Percentiles rank a stretch among this genome's conserved stretches.
phyloP scores from a whole-genome alignment of 2,113 vertebrate genomes.

The Elanus axillaris region DNA sequence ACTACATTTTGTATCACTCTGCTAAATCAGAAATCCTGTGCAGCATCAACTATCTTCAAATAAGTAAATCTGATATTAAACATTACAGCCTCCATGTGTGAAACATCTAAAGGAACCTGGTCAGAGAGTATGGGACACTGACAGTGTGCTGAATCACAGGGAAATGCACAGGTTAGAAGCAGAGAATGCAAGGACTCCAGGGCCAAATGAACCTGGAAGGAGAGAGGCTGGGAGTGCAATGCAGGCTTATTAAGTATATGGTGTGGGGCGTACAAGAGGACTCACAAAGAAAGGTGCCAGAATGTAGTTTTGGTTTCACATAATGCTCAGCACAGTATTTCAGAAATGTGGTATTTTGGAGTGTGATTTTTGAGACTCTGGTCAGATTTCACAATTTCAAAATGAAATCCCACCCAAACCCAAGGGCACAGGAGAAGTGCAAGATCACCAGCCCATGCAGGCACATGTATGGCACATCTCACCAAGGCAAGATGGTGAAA shows the following conservation, averaged over 20 bases:
- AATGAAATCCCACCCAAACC: not conserved
- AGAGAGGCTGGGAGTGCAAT: not conserved
- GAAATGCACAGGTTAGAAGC: not conserved
- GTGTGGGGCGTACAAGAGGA: not conserved
- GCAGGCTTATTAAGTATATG: not conserved
- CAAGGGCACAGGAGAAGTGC: not conserved
- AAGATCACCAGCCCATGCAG: not conserved
- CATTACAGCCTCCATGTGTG: rapidly evolving
- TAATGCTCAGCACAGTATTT: not conserved
- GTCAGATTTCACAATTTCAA: not conserved
- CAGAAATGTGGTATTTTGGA: not conserved
- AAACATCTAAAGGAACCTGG: not conserved
- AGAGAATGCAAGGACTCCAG: not conserved
- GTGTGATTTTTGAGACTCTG: not conserved
- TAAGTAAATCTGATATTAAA: not conserved
- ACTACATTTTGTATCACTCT: not conserved
- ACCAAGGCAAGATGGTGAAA: constrained; percentile 90
- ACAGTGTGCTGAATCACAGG: not conserved
- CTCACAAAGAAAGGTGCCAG: not conserved
- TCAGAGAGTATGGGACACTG: not conserved
- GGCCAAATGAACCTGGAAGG: not conserved
- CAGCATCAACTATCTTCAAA: not conserved
- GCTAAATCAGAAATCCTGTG: not conserved
- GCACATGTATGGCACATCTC: not conserved
- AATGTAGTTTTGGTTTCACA: not conserved